These are phyloP conservation scores for Marcusenius ussheri DNA, from an alignment of 2,113 vertebrate species.

Conservation along the genomic window DNA sequence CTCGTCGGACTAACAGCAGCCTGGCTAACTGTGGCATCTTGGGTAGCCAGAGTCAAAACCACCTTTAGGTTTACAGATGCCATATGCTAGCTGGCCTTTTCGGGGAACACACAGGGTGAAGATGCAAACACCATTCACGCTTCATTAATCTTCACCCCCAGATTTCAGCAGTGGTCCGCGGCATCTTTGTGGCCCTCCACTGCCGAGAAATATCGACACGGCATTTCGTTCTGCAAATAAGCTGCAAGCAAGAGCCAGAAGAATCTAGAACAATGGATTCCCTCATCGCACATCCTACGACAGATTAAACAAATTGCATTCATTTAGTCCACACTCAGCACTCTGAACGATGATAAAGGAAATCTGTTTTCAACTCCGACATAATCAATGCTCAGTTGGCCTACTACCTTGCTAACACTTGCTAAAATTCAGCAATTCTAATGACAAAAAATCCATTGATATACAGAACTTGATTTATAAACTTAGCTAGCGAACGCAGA, in stretches of 20 bases:
- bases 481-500: neutral
- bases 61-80: neutral
- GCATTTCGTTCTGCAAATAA: neutral
- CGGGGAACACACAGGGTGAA: neutral
- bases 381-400: neutral
- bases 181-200: neutral
- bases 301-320: constrained; percentile 2
- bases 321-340: neutral
- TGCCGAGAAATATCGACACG: neutral
- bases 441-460: neutral
- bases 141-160: neutral
- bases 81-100: neutral
- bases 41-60: neutral
- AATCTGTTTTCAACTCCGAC: neutral
- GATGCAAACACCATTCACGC: neutral
- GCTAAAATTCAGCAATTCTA: constrained; percentile 4
- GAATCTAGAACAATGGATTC: neutral
- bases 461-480: neutral
- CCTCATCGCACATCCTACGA: neutral
- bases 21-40: neutral
- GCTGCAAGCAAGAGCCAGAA: neutral
- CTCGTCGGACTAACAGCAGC: neutral
- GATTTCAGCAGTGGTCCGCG: neutral
- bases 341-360: neutral
- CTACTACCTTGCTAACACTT: neutral